A percentile compares a stretch with the other conserved stretches of the same genome.
These are phyloP conservation scores for Heterodera schachtii DNA, from an alignment of 1,140 invertebrate species.

Conservation along the genomic window DNA sequence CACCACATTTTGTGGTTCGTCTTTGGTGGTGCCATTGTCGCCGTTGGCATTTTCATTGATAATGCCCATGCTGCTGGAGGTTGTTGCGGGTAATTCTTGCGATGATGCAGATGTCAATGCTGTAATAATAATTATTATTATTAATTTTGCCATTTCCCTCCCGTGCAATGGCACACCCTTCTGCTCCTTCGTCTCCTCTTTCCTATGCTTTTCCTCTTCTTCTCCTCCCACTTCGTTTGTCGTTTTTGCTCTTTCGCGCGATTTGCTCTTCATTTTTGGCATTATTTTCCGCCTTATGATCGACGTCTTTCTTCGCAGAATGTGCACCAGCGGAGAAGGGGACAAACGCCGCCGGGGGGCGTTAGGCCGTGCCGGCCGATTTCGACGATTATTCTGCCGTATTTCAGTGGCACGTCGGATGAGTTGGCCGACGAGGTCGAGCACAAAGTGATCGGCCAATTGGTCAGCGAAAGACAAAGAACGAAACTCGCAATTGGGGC, in stretches of 20 bases:
- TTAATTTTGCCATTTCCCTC: not conserved
- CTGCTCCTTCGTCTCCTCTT: not conserved
- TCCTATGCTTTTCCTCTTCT: slow-evolving; percentile 2
- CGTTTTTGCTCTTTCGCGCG: not conserved
- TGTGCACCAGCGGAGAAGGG: not conserved
- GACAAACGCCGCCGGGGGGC: slow-evolving; percentile 4
- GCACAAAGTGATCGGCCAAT: slow-evolving; percentile 9
- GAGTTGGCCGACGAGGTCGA: slow-evolving; percentile 10
- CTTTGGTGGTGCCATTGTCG: not conserved
- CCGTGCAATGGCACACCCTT: not conserved
- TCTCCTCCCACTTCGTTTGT: not conserved
- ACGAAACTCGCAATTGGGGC: slow-evolving; percentile 33
- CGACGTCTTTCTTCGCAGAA: not conserved
- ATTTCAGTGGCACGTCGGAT: slow-evolving; percentile 4
- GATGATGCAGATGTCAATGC: not conserved
- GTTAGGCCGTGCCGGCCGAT: not conserved
- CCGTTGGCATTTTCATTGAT: not conserved
- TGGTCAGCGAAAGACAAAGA: slow-evolving; percentile 26
- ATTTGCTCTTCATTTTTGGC: not conserved
- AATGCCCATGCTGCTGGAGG: not conserved
- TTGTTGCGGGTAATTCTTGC: not conserved
- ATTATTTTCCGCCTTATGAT: not conserved
- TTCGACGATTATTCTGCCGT: not conserved
- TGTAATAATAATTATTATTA: too few relatives aligned
- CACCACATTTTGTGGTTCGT: not conserved